Evolutionary conservation across 2,888 invertebrate genomes (phyloP).

Genomic region (Drosophila putrida): DNA sequence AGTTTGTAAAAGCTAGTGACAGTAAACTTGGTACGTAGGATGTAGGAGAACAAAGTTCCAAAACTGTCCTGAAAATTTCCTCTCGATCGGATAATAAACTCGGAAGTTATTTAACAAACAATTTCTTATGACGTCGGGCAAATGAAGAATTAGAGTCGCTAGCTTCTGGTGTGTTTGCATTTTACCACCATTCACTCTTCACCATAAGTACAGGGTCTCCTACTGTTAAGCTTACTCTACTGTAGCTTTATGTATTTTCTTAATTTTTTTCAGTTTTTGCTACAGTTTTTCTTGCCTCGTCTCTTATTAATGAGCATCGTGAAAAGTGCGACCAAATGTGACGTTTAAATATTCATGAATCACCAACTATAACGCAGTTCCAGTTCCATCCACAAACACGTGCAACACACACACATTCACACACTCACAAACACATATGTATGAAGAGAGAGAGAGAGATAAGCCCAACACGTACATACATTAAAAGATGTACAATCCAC

Average conservation of each 20-base stretch:
- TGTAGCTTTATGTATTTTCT: not conserved
- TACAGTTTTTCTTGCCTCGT: constrained; percentile 12
- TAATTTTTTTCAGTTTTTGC: not conserved
- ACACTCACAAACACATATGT: not conserved
- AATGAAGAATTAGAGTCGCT: no score
- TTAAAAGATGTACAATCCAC: constrained; percentile 37
- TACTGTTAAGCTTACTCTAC: no score
- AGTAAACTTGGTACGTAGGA: no score
- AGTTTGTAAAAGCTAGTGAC: no score
- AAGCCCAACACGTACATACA: constrained; percentile 10
- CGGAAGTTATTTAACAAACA: no score
- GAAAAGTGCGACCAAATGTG: constrained; percentile 84
- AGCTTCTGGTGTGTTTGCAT: no score
- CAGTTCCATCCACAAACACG: constrained; percentile 50
- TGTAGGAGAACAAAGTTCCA: no score
- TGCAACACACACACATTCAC: constrained; percentile 26
- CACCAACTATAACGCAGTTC: constrained; percentile 77
- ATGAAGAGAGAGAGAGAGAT: not conserved
- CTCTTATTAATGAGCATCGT: constrained; percentile 83
- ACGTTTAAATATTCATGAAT: constrained; percentile 85
- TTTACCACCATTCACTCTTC: no score
- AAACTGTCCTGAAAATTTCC: no score
- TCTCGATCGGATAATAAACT: no score
- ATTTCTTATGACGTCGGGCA: no score
- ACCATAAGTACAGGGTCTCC: no score